Evolutionary conservation across 2,113 vertebrate species (phyloP).

Genomic region (Mystacornis crossleyi): DNA sequence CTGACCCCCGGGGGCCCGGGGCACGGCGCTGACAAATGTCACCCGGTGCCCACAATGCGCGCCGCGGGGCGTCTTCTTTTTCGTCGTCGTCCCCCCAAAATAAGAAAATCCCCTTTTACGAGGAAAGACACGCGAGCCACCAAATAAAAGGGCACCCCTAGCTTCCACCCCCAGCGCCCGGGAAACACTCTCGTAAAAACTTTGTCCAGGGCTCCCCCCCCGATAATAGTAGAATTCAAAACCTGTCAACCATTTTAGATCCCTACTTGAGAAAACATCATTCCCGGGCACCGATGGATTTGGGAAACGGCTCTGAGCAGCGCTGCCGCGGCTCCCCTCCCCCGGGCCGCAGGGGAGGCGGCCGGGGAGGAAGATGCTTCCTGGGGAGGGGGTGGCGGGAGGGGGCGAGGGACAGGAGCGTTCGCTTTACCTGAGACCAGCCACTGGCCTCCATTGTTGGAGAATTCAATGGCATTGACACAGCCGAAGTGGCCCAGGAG

Average conservation of each 20-base stretch:
- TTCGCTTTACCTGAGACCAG: constrained; percentile 91
- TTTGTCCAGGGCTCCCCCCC: constrained; percentile 1
- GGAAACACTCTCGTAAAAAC: constrained; percentile 30
- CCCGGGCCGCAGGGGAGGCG: neutral
- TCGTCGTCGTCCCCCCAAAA: neutral
- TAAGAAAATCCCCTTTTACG: neutral
- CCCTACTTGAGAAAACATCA: constrained; percentile 38
- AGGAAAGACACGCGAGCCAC: neutral
- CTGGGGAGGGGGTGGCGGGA: constrained; percentile 3
- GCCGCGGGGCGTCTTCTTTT: neutral
- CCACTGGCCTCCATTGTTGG: constrained; percentile 96
- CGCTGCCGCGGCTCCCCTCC: constrained; percentile 40
- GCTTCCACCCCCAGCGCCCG: neutral
- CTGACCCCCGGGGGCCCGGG: neutral
- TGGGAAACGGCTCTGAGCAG: neutral
- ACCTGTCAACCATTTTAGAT: constrained; percentile 83
- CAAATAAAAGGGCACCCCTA: neutral
- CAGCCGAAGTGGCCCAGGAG: constrained; percentile 98
- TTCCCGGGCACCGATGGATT: neutral
- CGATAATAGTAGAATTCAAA: constrained; percentile 35
- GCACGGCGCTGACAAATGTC: neutral
- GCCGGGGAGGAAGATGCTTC: neutral
- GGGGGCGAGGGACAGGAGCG: constrained; percentile 5
- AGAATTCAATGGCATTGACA: constrained; percentile 99
- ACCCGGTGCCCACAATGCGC: neutral